These are phyloP conservation scores for Phortica variegata DNA, from an alignment of 1,140 invertebrate species.

Conservation along the genomic window DNA sequence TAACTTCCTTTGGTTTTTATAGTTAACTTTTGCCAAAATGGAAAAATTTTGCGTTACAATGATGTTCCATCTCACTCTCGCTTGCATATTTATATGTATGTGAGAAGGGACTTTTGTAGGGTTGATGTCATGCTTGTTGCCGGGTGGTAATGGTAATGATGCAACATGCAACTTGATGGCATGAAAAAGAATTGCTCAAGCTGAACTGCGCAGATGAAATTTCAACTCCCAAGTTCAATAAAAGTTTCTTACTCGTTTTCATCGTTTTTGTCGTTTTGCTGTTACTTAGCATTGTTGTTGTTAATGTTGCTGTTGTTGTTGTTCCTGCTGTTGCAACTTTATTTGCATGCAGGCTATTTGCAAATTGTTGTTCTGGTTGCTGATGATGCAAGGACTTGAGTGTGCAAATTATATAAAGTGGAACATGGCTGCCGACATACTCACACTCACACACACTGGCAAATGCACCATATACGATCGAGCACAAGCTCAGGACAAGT, in stretches of 20 bases:
- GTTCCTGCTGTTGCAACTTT: slow-evolving; percentile 31
- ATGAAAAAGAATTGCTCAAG: too few relatives aligned
- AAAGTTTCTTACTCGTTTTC: slow-evolving; percentile 40
- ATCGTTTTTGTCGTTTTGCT: slow-evolving; percentile 10
- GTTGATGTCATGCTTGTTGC: too few relatives aligned
- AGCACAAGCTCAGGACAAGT: not conserved
- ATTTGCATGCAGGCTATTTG: slow-evolving; percentile 48
- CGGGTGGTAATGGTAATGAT: not conserved
- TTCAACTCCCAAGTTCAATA: slow-evolving; percentile 50
- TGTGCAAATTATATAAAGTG: slow-evolving; percentile 18
- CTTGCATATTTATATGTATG: too few relatives aligned
- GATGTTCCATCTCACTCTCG: too few relatives aligned
- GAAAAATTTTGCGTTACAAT: slow-evolving; percentile 54
- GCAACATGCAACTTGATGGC: slow-evolving; percentile 13
- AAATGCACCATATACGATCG: slow-evolving; percentile 1
- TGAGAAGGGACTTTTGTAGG: too few relatives aligned
- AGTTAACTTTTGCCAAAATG: slow-evolving; percentile 55
- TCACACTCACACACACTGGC: slow-evolving; percentile 18
- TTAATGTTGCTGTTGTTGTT: slow-evolving; percentile 1
- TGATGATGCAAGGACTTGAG: slow-evolving; percentile 14
- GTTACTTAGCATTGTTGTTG: not conserved
- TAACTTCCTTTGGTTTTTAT: slow-evolving; percentile 56
- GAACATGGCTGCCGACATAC: slow-evolving; percentile 7
- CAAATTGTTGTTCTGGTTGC: slow-evolving; percentile 32
- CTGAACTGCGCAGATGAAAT: slow-evolving; percentile 8